phyloP scores from a whole-genome alignment of 2,113 vertebrate genomes.

The Gyps fulvus region DNA sequence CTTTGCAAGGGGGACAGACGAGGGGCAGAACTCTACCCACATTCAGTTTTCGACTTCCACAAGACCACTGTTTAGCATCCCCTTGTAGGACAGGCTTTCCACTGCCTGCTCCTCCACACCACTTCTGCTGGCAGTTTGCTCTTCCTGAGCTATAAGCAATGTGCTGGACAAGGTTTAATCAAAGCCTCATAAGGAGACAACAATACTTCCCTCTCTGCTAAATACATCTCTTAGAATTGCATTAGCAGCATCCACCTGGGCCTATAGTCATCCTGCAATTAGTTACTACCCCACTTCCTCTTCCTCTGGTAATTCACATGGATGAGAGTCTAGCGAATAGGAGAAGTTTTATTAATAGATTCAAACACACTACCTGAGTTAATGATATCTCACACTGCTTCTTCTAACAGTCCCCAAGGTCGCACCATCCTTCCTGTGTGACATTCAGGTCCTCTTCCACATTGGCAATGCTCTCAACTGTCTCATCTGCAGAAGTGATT shows the following conservation, averaged over 20 bases:
- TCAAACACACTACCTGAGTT: background rate
- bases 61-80: background rate
- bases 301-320: background rate
- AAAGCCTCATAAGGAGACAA: fast-evolving
- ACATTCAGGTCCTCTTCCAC: background rate
- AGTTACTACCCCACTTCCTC: background rate
- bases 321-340: background rate
- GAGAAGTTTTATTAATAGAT: background rate
- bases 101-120: background rate
- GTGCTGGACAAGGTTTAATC: background rate
- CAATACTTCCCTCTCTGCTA: background rate
- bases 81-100: background rate
- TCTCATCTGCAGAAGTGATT: background rate
- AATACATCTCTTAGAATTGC: background rate
- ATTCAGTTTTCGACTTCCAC: background rate
- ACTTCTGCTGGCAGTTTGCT: background rate
- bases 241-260: background rate
- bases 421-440: background rate
- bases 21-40: background rate
- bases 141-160: background rate
- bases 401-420: background rate
- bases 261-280: background rate
- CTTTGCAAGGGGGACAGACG: background rate
- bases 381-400: background rate
- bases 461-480: background rate